Conservation (phyloP, 2,888 invertebrate species). For the Apamea crenata region DNA sequence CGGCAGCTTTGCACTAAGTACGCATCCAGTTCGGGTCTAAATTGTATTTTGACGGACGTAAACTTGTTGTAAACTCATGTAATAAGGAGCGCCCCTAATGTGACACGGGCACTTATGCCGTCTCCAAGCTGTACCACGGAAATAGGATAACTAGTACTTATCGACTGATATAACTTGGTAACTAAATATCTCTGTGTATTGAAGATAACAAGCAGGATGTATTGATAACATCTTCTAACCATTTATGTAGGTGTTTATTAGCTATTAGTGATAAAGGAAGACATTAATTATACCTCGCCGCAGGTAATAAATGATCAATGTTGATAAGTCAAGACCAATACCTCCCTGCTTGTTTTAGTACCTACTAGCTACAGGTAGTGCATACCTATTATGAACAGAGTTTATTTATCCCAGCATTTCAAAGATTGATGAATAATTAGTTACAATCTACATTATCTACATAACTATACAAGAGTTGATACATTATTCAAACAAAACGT, state of each 20-base stretch:
- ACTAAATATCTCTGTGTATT: slow-evolving; percentile 32
- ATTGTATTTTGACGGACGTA: slow-evolving; percentile 21
- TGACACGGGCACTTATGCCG: slow-evolving; percentile 1
- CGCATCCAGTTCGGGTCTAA: slow-evolving; percentile 15
- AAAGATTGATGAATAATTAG: slow-evolving; percentile 27
- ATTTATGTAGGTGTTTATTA: slow-evolving; percentile 28
- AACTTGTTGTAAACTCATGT: slow-evolving; percentile 23
- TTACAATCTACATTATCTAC: slow-evolving; percentile 33
- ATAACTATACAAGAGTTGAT: slow-evolving; percentile 24
- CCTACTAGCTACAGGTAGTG: too few species aligned
- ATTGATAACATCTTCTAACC: slow-evolving; percentile 42
- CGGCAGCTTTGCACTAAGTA: slow-evolving; percentile 35
- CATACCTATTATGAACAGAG: slow-evolving; percentile 8
- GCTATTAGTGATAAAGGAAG: slow-evolving; percentile 38
- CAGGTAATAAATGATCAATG: slow-evolving; percentile 39
- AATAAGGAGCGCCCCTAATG: slow-evolving; percentile 8
- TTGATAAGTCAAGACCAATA: slow-evolving; percentile 9
- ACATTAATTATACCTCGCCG: slow-evolving; percentile 24
- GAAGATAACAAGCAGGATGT: slow-evolving; percentile 47
- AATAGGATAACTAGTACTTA: slow-evolving; percentile 31
- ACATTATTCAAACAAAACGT: slow-evolving; percentile 51
- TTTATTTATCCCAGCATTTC: slow-evolving; percentile 23
- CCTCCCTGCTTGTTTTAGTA: slow-evolving; percentile 1
- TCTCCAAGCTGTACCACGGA: slow-evolving; percentile 11
- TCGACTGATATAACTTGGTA: slow-evolving; percentile 38